Evolutionary conservation across 2,113 vertebrate genomes (phyloP).

Genomic region (Lichenostomus cassidix): DNA sequence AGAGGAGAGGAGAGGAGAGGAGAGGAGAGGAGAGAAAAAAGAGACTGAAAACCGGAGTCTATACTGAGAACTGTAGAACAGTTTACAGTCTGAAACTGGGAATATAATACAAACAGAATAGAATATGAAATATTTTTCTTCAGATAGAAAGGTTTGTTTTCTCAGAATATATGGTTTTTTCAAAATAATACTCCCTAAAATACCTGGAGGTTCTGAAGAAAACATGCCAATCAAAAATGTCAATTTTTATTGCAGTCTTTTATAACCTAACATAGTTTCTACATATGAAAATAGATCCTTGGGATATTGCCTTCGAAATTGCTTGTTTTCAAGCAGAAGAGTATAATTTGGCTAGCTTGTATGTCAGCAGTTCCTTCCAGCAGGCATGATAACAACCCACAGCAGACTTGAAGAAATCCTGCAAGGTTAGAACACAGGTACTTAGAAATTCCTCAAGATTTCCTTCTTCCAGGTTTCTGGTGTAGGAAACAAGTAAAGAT

Average conservation of each 20-base stretch:
- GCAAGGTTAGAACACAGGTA: neutral
- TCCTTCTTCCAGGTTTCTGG: neutral
- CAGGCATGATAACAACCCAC: neutral
- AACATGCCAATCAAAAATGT: slow-evolving; percentile 1
- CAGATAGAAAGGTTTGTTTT: neutral
- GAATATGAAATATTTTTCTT: neutral
- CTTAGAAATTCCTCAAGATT: neutral
- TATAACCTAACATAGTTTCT: neutral
- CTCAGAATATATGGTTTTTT: neutral
- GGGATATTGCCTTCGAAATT: neutral
- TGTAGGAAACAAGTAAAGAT: neutral
- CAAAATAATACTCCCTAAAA: neutral
- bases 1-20: no score
- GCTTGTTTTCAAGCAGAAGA: neutral
- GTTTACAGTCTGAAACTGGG: neutral
- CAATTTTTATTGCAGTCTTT: neutral
- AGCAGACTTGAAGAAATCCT: neutral
- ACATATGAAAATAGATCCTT: neutral
- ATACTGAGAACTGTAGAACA: neutral
- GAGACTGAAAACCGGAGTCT: neutral
- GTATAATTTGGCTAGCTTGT: neutral
- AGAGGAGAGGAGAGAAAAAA: no score
- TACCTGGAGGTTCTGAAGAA: neutral
- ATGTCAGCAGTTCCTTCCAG: neutral
- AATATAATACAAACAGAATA: neutral